Evolutionary conservation across 1,140 invertebrate genomes (phyloP), one percentile per base, ranked within the genome.

Genomic region (Lucilia cuprina): DNA sequence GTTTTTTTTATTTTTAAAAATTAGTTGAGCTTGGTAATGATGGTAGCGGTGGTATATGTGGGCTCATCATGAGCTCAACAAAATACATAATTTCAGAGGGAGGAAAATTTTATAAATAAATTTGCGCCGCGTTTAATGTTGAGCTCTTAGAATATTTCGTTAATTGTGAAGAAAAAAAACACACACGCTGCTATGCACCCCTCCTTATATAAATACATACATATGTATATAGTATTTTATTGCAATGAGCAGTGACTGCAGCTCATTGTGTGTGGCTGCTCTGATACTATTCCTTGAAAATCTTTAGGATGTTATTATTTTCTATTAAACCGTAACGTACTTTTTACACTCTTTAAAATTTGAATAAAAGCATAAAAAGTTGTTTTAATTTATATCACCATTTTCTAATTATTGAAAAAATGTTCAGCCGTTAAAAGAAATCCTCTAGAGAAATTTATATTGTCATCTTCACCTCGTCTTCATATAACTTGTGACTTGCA

Each of bases 21-120:
- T 70, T 60, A 60, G 19, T 80, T 80, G 77, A 80, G 41, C n/a
- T 49, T 80, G 41, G 41, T 49, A 80, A 80, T 80, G 77, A n/a
- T 80, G 77, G 41, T 49, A 47, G 3, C 4, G 55, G 55, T n/a
- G 14, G 41, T 47, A 41, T 78, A 80, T 80, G 77, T 80, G 77
- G 77, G 77, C 77, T 80, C 77, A 80, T 47, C 77, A 77, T 77
- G 74, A 77, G 30, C 74, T 77, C 74, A 80, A 80, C 17, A 80
- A 80, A n/a, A 77, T 19, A 41, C 17, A 34, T 41, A 47, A 60
- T 60, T 7, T 60, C 55, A 80, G 77, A 25, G 77, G 77, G 77
- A 50, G 77, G 35, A 80, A 80, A 80, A 80, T 80, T 80, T 80
- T 49, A 78, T 49, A 70, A 21, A 70, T 70, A 21, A 9, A 70